Base-by-base conservation (phyloP, 2,797 vertebrate species). In the Ptychobarbus kaznakovi region DNA sequence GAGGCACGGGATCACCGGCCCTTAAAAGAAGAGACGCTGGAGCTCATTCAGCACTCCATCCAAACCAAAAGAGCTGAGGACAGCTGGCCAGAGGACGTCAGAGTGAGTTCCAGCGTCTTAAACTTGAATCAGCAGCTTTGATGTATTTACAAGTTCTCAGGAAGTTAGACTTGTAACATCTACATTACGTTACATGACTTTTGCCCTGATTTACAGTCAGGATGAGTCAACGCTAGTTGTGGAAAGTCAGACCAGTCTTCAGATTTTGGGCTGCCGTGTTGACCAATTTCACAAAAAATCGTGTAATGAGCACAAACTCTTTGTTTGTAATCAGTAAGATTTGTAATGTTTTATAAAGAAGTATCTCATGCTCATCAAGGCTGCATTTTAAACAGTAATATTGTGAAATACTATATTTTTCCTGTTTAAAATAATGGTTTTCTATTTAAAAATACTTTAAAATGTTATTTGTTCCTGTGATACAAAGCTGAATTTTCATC, bases 51-150 rank as follows among this genome's bases (percentile, higher is more conserved):
- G 92, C 94, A 95, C 88, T 94, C 95, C 87, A 92, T 99, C 82
- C 96, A 96, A 92, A 96, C 96, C 91, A 98, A 97, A 92, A 94
- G 95, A 92, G 95, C 96, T 82, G 97, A 99, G 92, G 97, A 97
- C 20, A 94, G 96, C 91, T 97, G 97, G 94, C 98, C 97, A 2
- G 97, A 99, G 75, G 97, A 99, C 91, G 94, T 99, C 92, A 98
- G 96, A 94, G 97, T 99, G 88, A 93, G 92, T 51, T 76, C 3
- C 46, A 3, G 20, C n/a, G 35, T 72, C 49, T 44, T 40, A 6
- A 51, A 15, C 6, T 32, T 44, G 12, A 61, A 44, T 73, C 28
- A 42, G 22, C 44, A 22, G 42, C 42, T 49, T 38, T 56, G 32
- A 40, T n/a, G 12, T 4, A n/a, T 38, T 38, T 56, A 3, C 1